Conservation (phyloP, 1,140 invertebrate species). For the Wiebesia pumilae region DNA sequence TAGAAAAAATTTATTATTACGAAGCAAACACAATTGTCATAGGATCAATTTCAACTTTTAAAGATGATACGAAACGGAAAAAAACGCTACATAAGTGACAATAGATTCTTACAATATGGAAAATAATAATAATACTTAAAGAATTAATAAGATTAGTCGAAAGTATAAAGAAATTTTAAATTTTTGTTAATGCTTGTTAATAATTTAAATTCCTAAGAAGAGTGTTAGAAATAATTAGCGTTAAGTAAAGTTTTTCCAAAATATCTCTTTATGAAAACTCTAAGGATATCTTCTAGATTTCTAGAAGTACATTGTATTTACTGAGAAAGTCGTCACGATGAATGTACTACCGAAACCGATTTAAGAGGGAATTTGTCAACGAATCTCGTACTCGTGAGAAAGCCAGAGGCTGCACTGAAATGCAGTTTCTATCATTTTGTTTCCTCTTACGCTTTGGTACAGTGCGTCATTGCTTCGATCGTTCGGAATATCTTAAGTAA, state of each 20-base stretch:
- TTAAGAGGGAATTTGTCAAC: not conserved
- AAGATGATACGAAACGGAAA: too few relatives aligned
- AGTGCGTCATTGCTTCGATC: not conserved
- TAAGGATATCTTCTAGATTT: not conserved
- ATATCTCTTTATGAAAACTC: not conserved
- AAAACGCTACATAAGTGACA: too few relatives aligned
- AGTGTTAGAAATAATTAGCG: too few relatives aligned
- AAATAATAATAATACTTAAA: too few relatives aligned
- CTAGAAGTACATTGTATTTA: not conserved
- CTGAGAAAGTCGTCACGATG: not conserved
- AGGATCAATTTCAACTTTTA: too few relatives aligned
- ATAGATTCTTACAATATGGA: too few relatives aligned
- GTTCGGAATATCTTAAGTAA: not conserved
- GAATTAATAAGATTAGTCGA: too few relatives aligned
- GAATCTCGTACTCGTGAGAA: not conserved
- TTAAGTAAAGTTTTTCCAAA: not conserved
- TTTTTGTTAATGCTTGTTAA: too few relatives aligned
- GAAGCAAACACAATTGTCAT: too few relatives aligned
- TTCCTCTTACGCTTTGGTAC: not conserved
- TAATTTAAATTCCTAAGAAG: too few relatives aligned
- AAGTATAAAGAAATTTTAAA: too few relatives aligned
- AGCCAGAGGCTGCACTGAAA: not conserved
- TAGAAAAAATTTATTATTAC: too few relatives aligned
- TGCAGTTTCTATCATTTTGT: not conserved
- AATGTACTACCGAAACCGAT: not conserved